Percentiles rank a stretch among this genome's conserved stretches.
phyloP scores from a whole-genome alignment of 1,140 invertebrate species.

The Drosophila serrata region DNA sequence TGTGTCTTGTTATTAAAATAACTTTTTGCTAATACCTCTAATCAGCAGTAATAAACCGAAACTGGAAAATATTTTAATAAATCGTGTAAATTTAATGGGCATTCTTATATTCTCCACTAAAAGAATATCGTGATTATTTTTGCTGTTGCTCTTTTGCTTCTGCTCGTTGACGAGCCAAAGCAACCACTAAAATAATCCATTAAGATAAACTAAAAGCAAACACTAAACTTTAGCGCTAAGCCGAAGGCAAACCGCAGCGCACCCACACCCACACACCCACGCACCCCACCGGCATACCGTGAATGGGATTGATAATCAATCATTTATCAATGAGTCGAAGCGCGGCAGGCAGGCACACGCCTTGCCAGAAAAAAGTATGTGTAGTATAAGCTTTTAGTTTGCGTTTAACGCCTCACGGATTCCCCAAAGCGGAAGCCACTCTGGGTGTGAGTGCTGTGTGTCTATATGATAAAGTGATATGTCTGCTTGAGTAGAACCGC shows the following conservation, averaged over 20 bases:
- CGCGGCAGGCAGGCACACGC: constrained; percentile 52
- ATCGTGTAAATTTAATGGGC: background rate
- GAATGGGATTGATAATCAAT: constrained; percentile 71
- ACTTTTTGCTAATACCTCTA: background rate
- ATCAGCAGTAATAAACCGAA: background rate
- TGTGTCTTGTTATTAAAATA: background rate
- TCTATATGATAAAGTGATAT: constrained; percentile 70
- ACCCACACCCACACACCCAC: constrained; percentile 59
- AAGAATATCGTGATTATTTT: background rate
- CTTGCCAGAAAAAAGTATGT: constrained; percentile 46
- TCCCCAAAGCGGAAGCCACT: constrained; percentile 60
- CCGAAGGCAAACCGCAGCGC: constrained; percentile 69
- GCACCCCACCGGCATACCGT: constrained; percentile 18
- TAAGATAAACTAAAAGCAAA: constrained; percentile 83
- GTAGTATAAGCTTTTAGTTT: constrained; percentile 76
- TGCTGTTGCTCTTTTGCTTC: constrained; percentile 12
- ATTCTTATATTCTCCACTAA: constrained; percentile 12
- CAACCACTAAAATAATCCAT: constrained; percentile 83
- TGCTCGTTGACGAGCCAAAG: constrained; percentile 46
- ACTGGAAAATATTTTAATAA: background rate
- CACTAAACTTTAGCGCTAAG: constrained; percentile 80
- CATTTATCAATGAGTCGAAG: constrained; percentile 73
- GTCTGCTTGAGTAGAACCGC: constrained; percentile 25
- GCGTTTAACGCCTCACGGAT: constrained; percentile 81
- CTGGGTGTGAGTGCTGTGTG: constrained; percentile 17